Base-by-base conservation (phyloP, 2,888 invertebrate species). In the Campoplex nolae region DNA sequence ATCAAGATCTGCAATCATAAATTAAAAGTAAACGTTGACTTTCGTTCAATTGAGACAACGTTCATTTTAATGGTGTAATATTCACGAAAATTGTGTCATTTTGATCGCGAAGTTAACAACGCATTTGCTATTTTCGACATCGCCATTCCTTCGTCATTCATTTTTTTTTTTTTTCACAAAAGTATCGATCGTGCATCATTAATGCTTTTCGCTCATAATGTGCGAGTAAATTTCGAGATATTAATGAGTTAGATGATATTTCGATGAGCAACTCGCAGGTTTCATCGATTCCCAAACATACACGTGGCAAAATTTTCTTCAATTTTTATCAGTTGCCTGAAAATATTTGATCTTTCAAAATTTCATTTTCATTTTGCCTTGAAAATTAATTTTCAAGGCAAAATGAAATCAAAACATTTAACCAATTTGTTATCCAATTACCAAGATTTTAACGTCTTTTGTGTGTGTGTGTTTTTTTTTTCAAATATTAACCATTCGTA, bases 1-100 rank as follows among this genome's bases (percentile, higher is more conserved):
- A 93, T 97, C 97, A 95, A 97, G 94, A 94, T 97, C 97, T 97
- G 95, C 0, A 95, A 95, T 90, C 93, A 58, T 6, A 56, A 23
- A 81, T 28, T 32, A 9, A 18, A 62, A 62, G 32, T 62, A 62
- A 62, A 32, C 58, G 32, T 62, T 62, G 3, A 51, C n/a, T 7
- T 51, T n/a, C 18, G 1, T 18, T 51, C 18, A 1, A 7, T 18
- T n/a, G 18, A 51, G 4, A n/a, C 16, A 16, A 13, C 28, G 58
- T 28, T 13, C 13, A 4, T 13, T 28, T 28, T 6, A 28, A 58
- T 23, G 11, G 23, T 23, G 3, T 56, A 23, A 56, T 56, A 7
- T 11, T 56, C 23, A 56, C 23, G 23, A 56, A 11, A 56, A 11
- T 3, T 28, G 56, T 23, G 23, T n/a, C 0, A 58, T 3, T 28